Evolutionary conservation across 2,888 invertebrate species (phyloP), one percentile per base, ranked within the genome.

Genomic region (Agonopterix arenella): DNA sequence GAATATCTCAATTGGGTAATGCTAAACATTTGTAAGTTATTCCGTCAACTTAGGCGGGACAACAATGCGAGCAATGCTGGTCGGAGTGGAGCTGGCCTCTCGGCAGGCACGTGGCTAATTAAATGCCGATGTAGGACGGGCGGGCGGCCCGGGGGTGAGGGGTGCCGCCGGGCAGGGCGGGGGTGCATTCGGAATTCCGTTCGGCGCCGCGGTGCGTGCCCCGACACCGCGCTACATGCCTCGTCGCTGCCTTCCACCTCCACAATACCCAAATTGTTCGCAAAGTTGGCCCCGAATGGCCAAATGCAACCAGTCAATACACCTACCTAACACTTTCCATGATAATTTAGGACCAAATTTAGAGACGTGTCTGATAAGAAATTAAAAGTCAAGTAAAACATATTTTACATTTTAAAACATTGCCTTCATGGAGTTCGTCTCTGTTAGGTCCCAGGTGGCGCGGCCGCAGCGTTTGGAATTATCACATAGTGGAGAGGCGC

Each of bases 381-480:
- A 28, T 28, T 28, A 28, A 28, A 28, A 28, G 28, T 5, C n/a
- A 28, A 28, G 28, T 28, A 28, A 5, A 5, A 5, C 2, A 28
- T 5, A 28, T 5, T 28, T 7, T 1, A 28, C 28, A 28, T 28
- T 28, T 28, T 28, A 28, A 28, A 28, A 28, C 28, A 28, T 28
- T 28, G 28, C 4, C 28, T 28, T 28, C 28, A 7, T 28, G 28
- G 28, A 84, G 67, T 85, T 64, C 86, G 81, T 52, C 82, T 75
- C 89, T 85, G 86, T 71, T 55, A 67, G 79, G 79, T 89, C 89
- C 88, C 89, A 89, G 89, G 89, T 89, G 89, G 86, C 88, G 82
- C 84, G 86, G 89, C 89, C 89, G 86, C 89, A 89, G 89, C 89
- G 89, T 89, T 89, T 86, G 89, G 88, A 86, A 89, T 89, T 86